A percentile compares a stretch with the other conserved stretches of the same genome.
phyloP scores from a whole-genome alignment of 2,888 invertebrate species.

The Palloptera scutellata region DNA sequence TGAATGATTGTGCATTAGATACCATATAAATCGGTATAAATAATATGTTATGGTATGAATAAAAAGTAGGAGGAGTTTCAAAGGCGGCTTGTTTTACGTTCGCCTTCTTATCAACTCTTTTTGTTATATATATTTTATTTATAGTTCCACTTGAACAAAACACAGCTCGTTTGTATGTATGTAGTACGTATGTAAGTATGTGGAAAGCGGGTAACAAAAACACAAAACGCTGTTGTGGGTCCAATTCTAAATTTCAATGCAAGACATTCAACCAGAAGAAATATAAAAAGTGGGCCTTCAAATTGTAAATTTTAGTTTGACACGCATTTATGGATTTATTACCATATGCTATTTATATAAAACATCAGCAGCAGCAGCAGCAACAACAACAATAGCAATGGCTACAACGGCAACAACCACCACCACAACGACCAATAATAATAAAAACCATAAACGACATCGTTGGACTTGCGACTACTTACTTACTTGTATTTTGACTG shows the following conservation, averaged over 20 bases:
- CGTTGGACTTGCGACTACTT: neutral
- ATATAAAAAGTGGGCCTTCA: neutral
- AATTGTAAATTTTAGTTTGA: conserved; percentile 20
- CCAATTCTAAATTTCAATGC: neutral
- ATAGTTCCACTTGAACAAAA: neutral
- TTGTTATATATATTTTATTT: neutral
- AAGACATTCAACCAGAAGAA: neutral
- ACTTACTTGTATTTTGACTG: conserved; percentile 19
- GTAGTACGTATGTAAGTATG: too few species aligned
- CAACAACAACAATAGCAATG: neutral
- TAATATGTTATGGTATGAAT: neutral
- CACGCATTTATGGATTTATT: conserved; percentile 24
- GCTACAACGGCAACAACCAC: neutral
- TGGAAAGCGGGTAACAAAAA: neutral
- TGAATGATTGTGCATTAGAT: neutral
- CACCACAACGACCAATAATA: neutral
- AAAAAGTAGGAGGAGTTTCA: conserved; percentile 2
- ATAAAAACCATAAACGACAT: neutral
- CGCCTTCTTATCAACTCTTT: neutral
- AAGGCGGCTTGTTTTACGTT: conserved; percentile 1
- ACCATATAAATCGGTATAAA: neutral
- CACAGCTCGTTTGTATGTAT: too few species aligned
- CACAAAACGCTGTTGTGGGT: conserved; percentile 14
- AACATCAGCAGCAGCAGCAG: neutral
- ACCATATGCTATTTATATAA: neutral